Percentiles rank a stretch among this genome's conserved stretches.
phyloP scores from a whole-genome alignment of 2,888 invertebrate species.

The Polymixis lichenea region DNA sequence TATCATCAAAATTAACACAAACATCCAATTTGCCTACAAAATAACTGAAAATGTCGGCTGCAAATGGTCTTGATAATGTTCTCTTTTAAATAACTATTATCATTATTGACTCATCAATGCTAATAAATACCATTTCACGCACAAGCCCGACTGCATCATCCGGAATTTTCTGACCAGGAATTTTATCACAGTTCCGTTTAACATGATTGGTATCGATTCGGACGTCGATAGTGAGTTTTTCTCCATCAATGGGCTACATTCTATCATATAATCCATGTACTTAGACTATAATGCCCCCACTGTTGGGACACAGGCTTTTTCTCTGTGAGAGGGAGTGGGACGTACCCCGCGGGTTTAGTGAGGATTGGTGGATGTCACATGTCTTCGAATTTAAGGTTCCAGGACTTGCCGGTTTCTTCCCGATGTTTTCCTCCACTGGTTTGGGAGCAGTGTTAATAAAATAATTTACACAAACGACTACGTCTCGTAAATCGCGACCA shows the following conservation, averaged over 20 bases:
- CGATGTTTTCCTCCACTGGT: too few species aligned
- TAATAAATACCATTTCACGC: conserved; percentile 26
- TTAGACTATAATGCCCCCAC: too few species aligned
- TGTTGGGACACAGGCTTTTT: too few species aligned
- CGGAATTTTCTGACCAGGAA: conserved; percentile 13
- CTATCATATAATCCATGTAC: too few species aligned
- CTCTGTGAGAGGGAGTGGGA: too few species aligned
- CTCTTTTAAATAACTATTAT: conserved; percentile 35
- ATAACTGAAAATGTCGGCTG: conserved; percentile 17
- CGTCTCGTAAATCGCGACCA: too few species aligned
- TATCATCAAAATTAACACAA: conserved; percentile 33
- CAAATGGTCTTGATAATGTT: conserved; percentile 17
- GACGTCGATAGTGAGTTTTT: conserved; percentile 1
- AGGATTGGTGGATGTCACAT: too few species aligned
- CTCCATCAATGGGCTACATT: conserved; percentile 12
- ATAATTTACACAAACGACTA: too few species aligned
- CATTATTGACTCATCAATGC: conserved; percentile 36
- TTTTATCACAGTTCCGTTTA: conserved; percentile 20
- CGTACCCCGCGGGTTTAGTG: too few species aligned
- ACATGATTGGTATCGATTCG: conserved; percentile 14
- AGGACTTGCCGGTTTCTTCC: too few species aligned
- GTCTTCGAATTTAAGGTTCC: too few species aligned
- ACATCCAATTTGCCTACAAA: conserved; percentile 27
- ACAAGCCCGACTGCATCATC: neutral
- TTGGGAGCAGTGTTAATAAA: too few species aligned